Evolutionary conservation across 2,797 vertebrate species (phyloP).

Genomic region (Silurus aristotelis): DNA sequence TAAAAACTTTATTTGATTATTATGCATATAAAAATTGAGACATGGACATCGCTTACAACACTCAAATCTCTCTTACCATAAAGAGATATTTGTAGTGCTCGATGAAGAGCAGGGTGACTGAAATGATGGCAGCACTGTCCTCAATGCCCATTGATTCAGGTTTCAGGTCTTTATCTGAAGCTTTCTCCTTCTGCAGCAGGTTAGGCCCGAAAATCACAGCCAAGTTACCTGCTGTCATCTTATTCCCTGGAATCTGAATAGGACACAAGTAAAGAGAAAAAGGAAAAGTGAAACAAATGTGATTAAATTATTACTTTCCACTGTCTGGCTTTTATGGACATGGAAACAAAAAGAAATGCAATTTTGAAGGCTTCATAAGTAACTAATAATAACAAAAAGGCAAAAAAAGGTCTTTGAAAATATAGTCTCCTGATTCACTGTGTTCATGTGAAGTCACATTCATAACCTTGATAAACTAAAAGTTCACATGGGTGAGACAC

Average conservation of each 20-base stretch:
- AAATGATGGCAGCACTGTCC: conserved; percentile 85
- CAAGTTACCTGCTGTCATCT: conserved; percentile 90
- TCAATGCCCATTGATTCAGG: conserved; percentile 77
- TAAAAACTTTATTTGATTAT: neutral
- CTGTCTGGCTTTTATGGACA: neutral
- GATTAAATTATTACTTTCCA: neutral
- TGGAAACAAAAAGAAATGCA: neutral
- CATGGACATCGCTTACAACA: neutral
- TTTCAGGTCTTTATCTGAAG: conserved; percentile 66
- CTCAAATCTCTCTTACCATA: conserved; percentile 66
- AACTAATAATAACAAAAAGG: neutral
- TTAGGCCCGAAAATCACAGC: conserved; percentile 93
- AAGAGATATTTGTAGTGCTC: conserved; percentile 85
- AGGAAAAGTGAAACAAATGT: neutral
- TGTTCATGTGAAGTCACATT: neutral
- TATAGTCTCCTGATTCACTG: neutral
- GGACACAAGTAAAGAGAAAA: neutral
- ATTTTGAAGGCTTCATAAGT: neutral
- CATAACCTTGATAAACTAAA: conserved; percentile 3
- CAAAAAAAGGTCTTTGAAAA: neutral
- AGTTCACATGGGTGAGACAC: neutral
- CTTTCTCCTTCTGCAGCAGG: conserved; percentile 83
- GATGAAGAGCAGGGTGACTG: conserved; percentile 82
- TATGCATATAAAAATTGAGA: neutral
- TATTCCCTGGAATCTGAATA: conserved; percentile 85